Base-by-base conservation (phyloP, 2,888 invertebrate genomes). In the Orchesellides sinensis region DNA sequence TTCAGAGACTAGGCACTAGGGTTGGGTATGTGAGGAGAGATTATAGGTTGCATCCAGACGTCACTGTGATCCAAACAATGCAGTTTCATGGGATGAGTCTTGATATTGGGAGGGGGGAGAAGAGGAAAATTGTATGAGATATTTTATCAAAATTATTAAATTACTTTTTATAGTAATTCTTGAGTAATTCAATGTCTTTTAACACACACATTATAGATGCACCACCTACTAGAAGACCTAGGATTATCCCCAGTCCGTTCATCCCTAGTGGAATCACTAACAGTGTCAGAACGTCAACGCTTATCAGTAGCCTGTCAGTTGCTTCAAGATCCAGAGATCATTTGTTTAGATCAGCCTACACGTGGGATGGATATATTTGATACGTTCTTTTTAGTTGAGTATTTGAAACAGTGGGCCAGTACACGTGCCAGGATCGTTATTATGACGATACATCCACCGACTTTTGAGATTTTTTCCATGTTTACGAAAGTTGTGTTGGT, bases 391-490 rank as follows among this genome's bases (percentile, higher is more conserved):
- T 91, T 98, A n/a, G 88, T 98, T 78, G 98, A 98, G 90, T 98
- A 97, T 90, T 91, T 98, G 86, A 93, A 97, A 86, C 97, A 97
- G 90, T 98, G 98, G 96, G 95, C 96, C 29, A 92, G 93, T 86
- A 92, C 93, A 47, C 84, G 89, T 82, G 94, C 95, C 0, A 92
- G 96, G 86, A 95, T 97, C 63, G 96, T 97, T 14, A 93, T 98
- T 56, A 93, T 98, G 91, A 97, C 98, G 0, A 91, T 98, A 32
- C 97, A 97, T 89, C 98, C 98, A 23, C 97, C 98, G 2, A 98
- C 97, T 0, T 97, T 97, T 89, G 98, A 98, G 90, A 97, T 98
- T 87, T 94, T 98, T 85, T 96, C 97, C 29, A 98, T 98, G 98
- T 92, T 96, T 68, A 94, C 95, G 0, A 93, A 95, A 91, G 93